Evolutionary conservation across 2,888 invertebrate species (phyloP).

Genomic region (Bugula neritina): DNA sequence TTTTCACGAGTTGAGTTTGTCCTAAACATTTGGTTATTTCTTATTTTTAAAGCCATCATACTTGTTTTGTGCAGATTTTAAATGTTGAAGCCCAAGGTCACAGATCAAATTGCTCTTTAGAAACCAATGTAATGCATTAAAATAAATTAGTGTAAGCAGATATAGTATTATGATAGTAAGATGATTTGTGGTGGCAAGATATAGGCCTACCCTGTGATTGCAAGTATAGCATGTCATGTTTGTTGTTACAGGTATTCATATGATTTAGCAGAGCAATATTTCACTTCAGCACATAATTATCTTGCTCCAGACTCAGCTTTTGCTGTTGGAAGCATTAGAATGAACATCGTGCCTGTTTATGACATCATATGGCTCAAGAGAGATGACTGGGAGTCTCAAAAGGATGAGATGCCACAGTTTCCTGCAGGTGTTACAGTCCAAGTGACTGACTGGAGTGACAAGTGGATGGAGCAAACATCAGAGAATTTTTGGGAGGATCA

Average conservation of each 20-base stretch:
- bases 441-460: conserved; percentile 27
- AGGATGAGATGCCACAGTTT: conserved; percentile 7
- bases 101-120: too few species aligned
- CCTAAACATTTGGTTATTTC: too few species aligned
- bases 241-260: conserved; percentile 5
- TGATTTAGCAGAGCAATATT: conserved; percentile 23
- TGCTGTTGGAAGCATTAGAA: conserved; percentile 25
- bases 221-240: too few species aligned
- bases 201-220: too few species aligned
- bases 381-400: conserved; percentile 28
- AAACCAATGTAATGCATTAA: too few species aligned
- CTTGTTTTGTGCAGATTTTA: too few species aligned
- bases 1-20: too few species aligned
- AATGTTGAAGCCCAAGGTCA: too few species aligned
- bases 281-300: conserved; percentile 5
- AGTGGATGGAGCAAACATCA: conserved; percentile 27
- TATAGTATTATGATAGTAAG: too few species aligned
- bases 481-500: conserved; percentile 27
- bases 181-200: too few species aligned
- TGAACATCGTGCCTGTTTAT: conserved; percentile 28
- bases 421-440: neutral
- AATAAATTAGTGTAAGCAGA: too few species aligned
- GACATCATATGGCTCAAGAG: conserved; percentile 28
- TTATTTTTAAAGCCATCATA: too few species aligned
- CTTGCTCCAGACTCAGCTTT: conserved; percentile 28